A percentile compares a stretch with the other conserved stretches of the same genome.
Conservation (phyloP, 2,113 vertebrate species). For the Propithecus coquereli region DNA sequence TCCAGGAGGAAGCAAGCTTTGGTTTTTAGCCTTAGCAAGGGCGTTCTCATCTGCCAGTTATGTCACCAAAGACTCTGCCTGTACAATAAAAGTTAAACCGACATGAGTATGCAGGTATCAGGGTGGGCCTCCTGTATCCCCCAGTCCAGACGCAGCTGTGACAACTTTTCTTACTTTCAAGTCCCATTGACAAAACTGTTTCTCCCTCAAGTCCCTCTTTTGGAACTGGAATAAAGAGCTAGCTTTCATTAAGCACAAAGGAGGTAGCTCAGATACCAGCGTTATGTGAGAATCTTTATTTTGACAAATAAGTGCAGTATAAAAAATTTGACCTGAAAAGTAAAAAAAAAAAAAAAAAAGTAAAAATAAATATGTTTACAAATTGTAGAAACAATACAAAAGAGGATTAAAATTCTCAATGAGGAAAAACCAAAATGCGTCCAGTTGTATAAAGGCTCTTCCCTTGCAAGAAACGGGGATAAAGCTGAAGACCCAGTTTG, state of each 20-base stretch:
- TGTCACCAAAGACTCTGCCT: neutral
- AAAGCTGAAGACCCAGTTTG: constrained; percentile 74
- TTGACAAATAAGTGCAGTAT: constrained; percentile 75
- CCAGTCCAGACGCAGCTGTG: neutral
- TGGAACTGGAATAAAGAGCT: neutral
- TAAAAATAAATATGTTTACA: constrained; percentile 88
- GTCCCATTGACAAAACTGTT: neutral
- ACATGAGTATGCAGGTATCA: neutral
- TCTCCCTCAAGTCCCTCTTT: neutral
- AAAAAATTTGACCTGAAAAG: constrained; percentile 78
- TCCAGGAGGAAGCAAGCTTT: constrained; percentile 8
- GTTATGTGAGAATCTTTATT: constrained; percentile 80
- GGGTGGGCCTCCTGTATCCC: neutral
- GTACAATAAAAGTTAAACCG: neutral
- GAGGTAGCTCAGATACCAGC: neutral
- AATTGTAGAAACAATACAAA: constrained; percentile 79
- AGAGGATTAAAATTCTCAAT: constrained; percentile 79
- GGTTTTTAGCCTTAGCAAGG: neutral
- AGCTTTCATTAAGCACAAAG: neutral
- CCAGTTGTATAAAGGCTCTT: constrained; percentile 70
- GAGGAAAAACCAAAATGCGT: constrained; percentile 64
- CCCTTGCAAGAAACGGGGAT: constrained; percentile 67
- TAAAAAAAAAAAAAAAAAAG: constrained; percentile 55
- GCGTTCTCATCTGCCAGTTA: neutral
- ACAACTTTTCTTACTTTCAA: neutral